Evolutionary conservation across 2,113 vertebrate species (phyloP).

Genomic region (Serilophus lunatus): DNA sequence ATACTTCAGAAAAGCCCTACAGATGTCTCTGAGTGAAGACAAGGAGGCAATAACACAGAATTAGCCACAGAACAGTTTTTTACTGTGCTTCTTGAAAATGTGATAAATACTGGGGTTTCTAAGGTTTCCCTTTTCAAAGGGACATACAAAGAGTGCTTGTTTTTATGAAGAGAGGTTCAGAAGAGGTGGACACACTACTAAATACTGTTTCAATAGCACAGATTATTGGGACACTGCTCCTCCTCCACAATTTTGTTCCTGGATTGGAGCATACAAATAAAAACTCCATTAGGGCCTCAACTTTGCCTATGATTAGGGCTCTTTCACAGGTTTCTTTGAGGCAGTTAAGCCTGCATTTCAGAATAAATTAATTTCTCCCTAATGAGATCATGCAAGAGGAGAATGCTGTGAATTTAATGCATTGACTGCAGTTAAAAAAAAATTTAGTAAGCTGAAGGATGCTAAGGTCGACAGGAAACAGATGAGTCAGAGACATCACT

Average conservation of each 20-base stretch:
- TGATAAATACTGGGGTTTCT: not conserved
- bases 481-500: not conserved
- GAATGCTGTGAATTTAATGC: not conserved
- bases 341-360: not conserved
- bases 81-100: not conserved
- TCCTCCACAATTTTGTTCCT: not conserved
- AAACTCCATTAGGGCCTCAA: not conserved
- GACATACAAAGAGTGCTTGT: not conserved
- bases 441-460: not conserved
- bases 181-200: not conserved
- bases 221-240: no score
- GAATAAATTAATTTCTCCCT: not conserved
- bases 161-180: not conserved
- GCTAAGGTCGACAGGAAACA: slow-evolving; percentile 1
- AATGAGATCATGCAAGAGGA: not conserved
- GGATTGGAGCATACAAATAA: not conserved
- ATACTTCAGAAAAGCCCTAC: not conserved
- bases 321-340: not conserved
- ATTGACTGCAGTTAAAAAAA: not conserved
- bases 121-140: not conserved
- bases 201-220: no score
- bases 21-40: not conserved
- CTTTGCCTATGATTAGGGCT: not conserved
- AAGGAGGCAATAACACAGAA: not conserved
- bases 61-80: not conserved